Conservation (phyloP, 2,113 vertebrate genomes). For the Perca schrenkii region DNA sequence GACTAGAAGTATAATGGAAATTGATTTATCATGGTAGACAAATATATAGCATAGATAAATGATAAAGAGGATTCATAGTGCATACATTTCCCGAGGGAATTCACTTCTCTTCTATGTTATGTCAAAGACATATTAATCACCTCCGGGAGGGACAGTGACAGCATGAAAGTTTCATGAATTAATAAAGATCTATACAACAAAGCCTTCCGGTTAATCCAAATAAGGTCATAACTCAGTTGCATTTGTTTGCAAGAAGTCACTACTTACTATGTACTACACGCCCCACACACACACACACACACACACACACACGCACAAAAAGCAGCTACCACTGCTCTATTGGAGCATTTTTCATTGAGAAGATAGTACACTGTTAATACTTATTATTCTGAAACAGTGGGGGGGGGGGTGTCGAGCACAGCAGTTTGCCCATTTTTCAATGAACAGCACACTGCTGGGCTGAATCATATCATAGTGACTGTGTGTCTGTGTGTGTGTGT, state of each 20-base stretch:
- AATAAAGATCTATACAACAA: conserved; percentile 77
- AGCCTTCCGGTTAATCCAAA: conserved; percentile 75
- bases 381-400: conserved; percentile 76
- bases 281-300: not conserved
- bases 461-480: conserved; percentile 61
- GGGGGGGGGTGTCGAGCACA: conserved; percentile 71
- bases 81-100: conserved; percentile 57
- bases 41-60: conserved; percentile 67
- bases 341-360: conserved; percentile 48
- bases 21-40: conserved; percentile 65
- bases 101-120: conserved; percentile 59
- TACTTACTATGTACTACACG: conserved; percentile 9
- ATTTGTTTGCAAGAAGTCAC: conserved; percentile 65
- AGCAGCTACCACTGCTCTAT: conserved; percentile 4
- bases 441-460: conserved; percentile 72
- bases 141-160: conserved; percentile 68
- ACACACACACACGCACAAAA: not conserved
- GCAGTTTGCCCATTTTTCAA: conserved; percentile 73
- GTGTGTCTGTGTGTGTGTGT: conserved; percentile 16
- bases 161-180: conserved; percentile 74
- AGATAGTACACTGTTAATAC: conserved; percentile 64
- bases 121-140: conserved; percentile 76
- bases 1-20: conserved; percentile 47
- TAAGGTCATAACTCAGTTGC: conserved; percentile 75
- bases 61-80: conserved; percentile 60